phyloP scores from a whole-genome alignment of 2,888 invertebrate species.

The Agapostemon virescens region DNA sequence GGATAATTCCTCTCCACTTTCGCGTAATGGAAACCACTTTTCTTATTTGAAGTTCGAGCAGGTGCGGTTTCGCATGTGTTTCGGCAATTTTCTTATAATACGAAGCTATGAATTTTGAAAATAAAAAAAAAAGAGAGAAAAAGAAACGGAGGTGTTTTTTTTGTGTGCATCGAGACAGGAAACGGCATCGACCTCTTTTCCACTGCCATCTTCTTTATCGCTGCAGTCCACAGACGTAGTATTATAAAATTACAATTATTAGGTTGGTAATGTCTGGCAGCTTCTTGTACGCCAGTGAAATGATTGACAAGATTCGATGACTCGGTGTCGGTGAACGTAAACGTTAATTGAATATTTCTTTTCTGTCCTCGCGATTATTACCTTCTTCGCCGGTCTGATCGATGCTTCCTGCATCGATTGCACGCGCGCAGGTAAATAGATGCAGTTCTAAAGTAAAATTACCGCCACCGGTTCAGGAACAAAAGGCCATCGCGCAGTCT shows the following conservation, averaged over 20 bases:
- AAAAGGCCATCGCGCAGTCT: neutral
- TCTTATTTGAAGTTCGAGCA: neutral
- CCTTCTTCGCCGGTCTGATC: neutral
- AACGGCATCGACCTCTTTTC: neutral
- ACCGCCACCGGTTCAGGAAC: neutral
- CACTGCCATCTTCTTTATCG: too few species aligned
- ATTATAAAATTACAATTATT: neutral
- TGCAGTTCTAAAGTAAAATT: neutral
- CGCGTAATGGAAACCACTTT: constrained; percentile 5
- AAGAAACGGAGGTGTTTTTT: neutral
- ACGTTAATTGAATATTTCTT: neutral
- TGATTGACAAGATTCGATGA: neutral
- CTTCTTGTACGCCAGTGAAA: neutral
- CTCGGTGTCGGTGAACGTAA: neutral
- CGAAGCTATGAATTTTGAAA: neutral
- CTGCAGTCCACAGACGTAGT: neutral
- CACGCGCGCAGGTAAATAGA: neutral
- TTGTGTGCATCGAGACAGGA: neutral
- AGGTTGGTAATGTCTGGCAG: neutral
- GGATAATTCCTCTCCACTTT: constrained; percentile 7
- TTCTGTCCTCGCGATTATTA: neutral
- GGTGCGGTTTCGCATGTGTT: neutral
- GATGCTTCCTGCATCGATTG: neutral
- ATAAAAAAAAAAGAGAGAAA: neutral
- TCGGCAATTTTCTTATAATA: neutral